Evolutionary conservation across 2,797 vertebrate genomes (phyloP), one percentile per base, ranked within the genome.

Genomic region (Myotis pilosus): DNA sequence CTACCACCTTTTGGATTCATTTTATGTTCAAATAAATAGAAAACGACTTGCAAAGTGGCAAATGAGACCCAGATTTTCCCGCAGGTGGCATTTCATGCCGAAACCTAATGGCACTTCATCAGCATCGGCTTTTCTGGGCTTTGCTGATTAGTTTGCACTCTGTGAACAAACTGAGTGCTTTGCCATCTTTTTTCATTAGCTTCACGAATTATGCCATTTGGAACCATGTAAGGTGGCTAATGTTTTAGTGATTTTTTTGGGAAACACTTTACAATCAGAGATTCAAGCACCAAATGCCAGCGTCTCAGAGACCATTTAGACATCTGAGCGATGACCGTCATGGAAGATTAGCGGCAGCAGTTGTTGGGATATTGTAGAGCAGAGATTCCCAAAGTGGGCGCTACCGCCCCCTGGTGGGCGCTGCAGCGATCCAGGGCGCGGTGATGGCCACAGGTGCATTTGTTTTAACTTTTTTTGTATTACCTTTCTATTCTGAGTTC

Each of bases 151-250:
- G 49, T 66, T 71, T 2, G 0, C 2, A 0, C 44, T 36, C 2
- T 57, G 1, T 53, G 55, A 41, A 81, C 92, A 95, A 36, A 36
- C 36, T 36, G 36, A 36, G 68, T 66, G 47, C 76, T 94, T 89
- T 69, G 19, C 62, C 60, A 13, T 94, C 64, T 78, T 78, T 94
- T 94, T 94, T 94, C 94, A 85, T 91, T 95, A 89, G 68, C 87
- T 94, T 85, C 78, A 30, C 20, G 10, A 53, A 64, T 87, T 89
- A 75, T 79, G 62, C 69, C 84, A 85, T 91, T 95, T 81, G 76
- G 75, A 91, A 60, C 47, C 62, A 25, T n/a, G 36, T 60, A 75
- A 94, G 84, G 51, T 71, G 47, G 83, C 36, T 96, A 49, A 94
- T 71, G 64, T 79, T 93, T 87, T 30, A 49, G 44, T 89, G 80